Base-by-base conservation (phyloP, 2,113 vertebrate species). In the Callipepla squamata region DNA sequence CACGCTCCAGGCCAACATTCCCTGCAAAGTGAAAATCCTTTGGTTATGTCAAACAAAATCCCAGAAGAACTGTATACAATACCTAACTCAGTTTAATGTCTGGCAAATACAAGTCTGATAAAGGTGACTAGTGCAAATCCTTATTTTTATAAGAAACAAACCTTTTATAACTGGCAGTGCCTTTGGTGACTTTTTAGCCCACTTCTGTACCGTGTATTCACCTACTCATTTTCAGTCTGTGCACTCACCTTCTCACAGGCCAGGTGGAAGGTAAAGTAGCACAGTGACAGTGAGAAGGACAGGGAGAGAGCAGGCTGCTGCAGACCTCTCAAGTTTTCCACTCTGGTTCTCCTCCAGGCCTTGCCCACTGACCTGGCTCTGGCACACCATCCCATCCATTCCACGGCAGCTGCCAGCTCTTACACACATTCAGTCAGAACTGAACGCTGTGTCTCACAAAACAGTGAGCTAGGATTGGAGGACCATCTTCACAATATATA, bases 1-100 rank as follows among this genome's bases (percentile, higher is more conserved):
- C 66, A 90, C 66, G 7, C 65, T 88, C 68, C 90, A 80, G 57
- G 26, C 57, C 89, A 80, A n/a, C 73, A 57, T 85, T 88, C 80
- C 48, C 83, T 68, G 48, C 42, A 75, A 88, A 90, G 86, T 75
- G 89, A 78, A 94, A 93, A 93, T 78, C 47, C 66, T 89, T 92
- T 75, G 18, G 32, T 78, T 86, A 75, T 69, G 85, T 93, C 28
- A 84, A 67, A 95, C 70, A 93, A 87, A 93, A 83, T 90, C 85
- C 83, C 83, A 57, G 80, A 90, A 61, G 69, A 59, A 75, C 61
- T 75, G 61, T 44, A 83, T 83, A 90, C 65, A 85, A 80, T n/a
- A 83, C 66, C 68, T 47, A 74, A 85, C 42, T 69, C 87, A 26
- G 50, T n/a, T 80, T 67, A 50, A 21, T 2, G 16, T 63, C 7